Conservation (phyloP, 1,140 invertebrate genomes). For the Diabrotica undecimpunctata region DNA sequence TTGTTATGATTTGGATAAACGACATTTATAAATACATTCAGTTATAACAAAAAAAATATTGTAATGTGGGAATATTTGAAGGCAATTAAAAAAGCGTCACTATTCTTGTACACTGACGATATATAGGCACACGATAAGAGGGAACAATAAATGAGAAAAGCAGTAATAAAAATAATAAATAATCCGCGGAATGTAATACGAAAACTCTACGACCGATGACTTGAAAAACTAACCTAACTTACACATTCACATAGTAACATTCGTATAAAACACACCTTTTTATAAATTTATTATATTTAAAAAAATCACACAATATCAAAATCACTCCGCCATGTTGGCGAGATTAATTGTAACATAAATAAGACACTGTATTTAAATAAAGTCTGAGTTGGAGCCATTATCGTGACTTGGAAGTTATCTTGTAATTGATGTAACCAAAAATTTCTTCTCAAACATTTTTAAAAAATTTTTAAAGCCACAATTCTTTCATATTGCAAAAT, state of each 20-base stretch:
- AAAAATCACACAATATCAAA: conserved; percentile 50
- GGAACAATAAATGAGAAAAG: conserved; percentile 33
- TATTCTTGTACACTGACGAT: no score
- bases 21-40: no score
- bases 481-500: no score
- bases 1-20: no score
- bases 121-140: conserved; percentile 19
- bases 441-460: no score
- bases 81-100: no score
- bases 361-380: conserved; percentile 39
- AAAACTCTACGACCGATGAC: conserved; percentile 45
- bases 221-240: conserved; percentile 42
- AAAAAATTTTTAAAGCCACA: no score
- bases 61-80: no score
- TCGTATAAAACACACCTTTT: conserved; percentile 45
- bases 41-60: no score
- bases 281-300: conserved; percentile 38
- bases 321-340: conserved; percentile 42
- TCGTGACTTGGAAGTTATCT: not conserved
- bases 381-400: conserved; percentile 30
- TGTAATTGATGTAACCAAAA: not conserved
- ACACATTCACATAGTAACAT: conserved; percentile 45
- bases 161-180: conserved; percentile 39
- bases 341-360: conserved; percentile 42
- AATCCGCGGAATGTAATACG: conserved; percentile 45